Base-by-base conservation (phyloP, 1,140 invertebrate genomes). In the Oreohelix idahoensis region DNA sequence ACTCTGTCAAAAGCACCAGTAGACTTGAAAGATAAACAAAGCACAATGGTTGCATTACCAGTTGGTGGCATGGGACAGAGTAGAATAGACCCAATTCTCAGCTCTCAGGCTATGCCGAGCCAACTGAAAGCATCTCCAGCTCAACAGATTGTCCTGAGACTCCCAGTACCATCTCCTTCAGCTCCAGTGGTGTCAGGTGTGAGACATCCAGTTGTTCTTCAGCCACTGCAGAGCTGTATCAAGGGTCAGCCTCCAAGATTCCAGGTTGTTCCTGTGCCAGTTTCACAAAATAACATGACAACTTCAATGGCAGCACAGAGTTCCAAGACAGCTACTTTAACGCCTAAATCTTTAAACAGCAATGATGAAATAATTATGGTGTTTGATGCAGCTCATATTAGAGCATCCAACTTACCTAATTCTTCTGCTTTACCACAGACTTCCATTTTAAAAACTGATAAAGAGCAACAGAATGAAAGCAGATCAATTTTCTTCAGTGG, bases 321-420 rank as follows among this genome's bases (percentile, higher is more conserved):
- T 66, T 66, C n/a, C 5, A 66, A 29, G 17, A 2, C n/a, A 29
- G 29, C 29, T 29, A 13, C 29, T 32, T 8, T 66, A 32, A 66
- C 63, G 32, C 63, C n/a, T 2, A 66, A 66, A 66, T 5, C 63
- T 66, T 13, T 32, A 32, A 77, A 58, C 15, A 77, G 45, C 49
- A 49, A n/a, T 77, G 77, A 79, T 39, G 51, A 79, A 79, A 79
- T 32, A 15, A 79, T 79, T 13, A 63, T 79, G 77, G 77, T 79
- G n/a, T 79, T 79, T 79, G 58, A 66, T 39, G 63, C 77, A 38
- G 39, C 77, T 42, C 51, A 79, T 23, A 11, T 79, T 26, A 69
- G 66, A 69, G 26, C 75, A 49, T 77, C 51, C 10, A 1, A 53
- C 13, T 2, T 1, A 15, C 23, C 36, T 10, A 42, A 15, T 26